A percentile compares a stretch with the other conserved stretches of the same genome.
These are phyloP conservation scores for Aspidiotus rigidus DNA, from an alignment of 2,888 invertebrate genomes.

Conservation along the genomic window DNA sequence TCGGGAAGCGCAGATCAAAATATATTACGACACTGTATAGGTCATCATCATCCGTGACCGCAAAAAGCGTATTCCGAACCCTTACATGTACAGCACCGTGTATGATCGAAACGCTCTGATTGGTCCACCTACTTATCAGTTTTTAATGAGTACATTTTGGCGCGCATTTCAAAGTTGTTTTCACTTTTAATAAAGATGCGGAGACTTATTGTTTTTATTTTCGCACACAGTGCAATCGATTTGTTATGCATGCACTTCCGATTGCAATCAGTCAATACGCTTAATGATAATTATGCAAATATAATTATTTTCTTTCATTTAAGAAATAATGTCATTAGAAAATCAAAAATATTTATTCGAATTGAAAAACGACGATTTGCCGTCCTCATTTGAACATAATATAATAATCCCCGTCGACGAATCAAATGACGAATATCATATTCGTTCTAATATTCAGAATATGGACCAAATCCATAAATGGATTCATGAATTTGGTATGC, in stretches of 20 bases:
- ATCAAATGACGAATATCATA: background rate
- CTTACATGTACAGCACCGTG: background rate
- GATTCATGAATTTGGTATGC: background rate
- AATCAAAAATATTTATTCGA: background rate
- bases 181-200: no score
- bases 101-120: background rate
- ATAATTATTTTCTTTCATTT: background rate
- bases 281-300: background rate
- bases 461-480: background rate
- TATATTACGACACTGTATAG: no score
- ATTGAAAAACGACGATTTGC: background rate
- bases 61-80: background rate
- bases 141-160: no score
- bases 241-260: background rate
- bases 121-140: background rate
- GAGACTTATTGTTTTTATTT: no score
- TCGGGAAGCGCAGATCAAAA: no score
- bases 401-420: background rate
- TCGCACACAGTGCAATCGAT: background rate
- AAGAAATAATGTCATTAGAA: background rate
- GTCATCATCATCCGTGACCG: no score
- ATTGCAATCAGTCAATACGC: background rate
- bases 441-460: background rate
- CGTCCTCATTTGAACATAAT: background rate
- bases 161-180: no score